Evolutionary conservation across 2,888 invertebrate genomes (phyloP), one percentile per base, ranked within the genome.

Genomic region (Perizoma affinitatum): DNA sequence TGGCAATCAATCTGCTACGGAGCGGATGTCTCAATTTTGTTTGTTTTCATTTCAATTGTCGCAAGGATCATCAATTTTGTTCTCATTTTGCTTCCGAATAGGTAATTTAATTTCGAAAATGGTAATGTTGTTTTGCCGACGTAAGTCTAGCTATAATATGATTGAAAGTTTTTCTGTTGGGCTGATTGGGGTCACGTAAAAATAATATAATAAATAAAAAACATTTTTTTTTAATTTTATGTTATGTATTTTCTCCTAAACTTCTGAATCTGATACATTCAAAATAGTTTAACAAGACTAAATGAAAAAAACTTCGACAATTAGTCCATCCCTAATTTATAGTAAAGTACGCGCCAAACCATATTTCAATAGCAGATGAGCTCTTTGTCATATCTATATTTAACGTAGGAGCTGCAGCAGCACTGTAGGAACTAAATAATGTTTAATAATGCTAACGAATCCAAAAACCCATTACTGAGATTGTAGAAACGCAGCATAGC

Each of bases 31-130:
- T 69, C 67, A 61, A 70, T 73, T 77, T 76, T 73, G 73, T 74
- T 80, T 71, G 68, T 75, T 74, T 71, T 76, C 75, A 76, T 76
- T 75, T 75, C 76, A 76, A 78, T 78, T 69, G 68, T 71, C 66
- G 64, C 57, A 46, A 50, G 63, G 48, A 67, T 71, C 67, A 73
- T 72, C 65, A 65, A 70, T 73, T 69, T 52, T 66, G 57, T 65
- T 68, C 67, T 70, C 63, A 63, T 50, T 10, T 45, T 44, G 45
- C 9, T 42, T 54, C 42, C 10, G 11, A 53, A 48, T 41, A 40
- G 7, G 7, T 7, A 43, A 5, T n/a, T 5, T 43, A 22, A 22
- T 22, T 22, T 22, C 3, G 22, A 22, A 22, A 22, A 22, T 22
- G 22, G 22, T 22, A 22, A 22, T 22, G 22, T 22, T 22, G 22